A percentile compares a stretch with the other conserved stretches of the same genome.
Evolutionary conservation across 2,888 invertebrate genomes (phyloP).

Genomic region (Escarpia spicata): DNA sequence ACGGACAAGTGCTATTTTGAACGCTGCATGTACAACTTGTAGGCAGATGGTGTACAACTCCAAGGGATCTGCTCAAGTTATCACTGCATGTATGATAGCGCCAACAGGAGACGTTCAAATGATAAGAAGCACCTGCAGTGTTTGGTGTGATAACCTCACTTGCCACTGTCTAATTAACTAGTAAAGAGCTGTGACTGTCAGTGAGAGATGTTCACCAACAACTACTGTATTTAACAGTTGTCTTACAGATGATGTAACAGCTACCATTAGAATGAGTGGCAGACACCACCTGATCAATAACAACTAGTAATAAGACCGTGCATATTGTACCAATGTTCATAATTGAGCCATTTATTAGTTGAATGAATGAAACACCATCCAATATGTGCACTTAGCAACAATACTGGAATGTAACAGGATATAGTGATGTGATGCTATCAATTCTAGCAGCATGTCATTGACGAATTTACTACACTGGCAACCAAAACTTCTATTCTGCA

Average conservation of each 20-base stretch:
- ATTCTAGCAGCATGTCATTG: not conserved
- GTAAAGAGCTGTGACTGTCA: not conserved
- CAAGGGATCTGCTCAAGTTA: not conserved
- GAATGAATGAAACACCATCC: conserved; percentile 19
- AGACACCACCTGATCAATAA: conserved; percentile 20
- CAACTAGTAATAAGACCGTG: conserved; percentile 20
- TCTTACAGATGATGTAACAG: not conserved
- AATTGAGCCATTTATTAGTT: conserved; percentile 22
- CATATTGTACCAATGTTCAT: conserved; percentile 20
- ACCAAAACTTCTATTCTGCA: conserved; percentile 22
- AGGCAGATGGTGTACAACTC: not conserved
- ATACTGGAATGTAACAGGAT: conserved; percentile 22
- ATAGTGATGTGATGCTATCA: conserved; percentile 6
- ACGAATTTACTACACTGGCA: conserved; percentile 24
- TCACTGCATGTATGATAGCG: not conserved
- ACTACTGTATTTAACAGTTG: not conserved
- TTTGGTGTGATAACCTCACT: not conserved
- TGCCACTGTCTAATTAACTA: not conserved
- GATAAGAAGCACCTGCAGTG: not conserved
- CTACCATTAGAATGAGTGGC: not conserved
- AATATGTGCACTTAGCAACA: not conserved
- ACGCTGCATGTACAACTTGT: not conserved
- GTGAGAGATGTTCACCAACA: conserved; percentile 21
- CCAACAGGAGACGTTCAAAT: conserved; percentile 13
- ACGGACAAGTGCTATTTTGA: too few relatives aligned